phyloP scores from a whole-genome alignment of 2,797 vertebrate species.

The Intellagama lesueurii region DNA sequence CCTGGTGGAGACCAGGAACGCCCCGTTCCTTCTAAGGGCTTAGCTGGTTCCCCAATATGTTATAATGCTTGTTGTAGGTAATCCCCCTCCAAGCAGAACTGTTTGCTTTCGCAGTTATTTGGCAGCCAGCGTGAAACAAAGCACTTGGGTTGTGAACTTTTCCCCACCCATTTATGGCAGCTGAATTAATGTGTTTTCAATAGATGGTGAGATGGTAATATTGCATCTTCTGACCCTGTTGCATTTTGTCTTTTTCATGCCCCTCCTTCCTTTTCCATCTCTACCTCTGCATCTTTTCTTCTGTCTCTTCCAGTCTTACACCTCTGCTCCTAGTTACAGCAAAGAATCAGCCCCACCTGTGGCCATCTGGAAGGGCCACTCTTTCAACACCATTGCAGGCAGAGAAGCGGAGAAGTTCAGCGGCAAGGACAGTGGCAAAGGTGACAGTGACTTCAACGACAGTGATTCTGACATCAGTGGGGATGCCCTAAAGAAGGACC shows the following conservation, averaged over 20 bases:
- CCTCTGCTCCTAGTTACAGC: constrained; percentile 85
- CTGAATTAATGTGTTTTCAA: not conserved
- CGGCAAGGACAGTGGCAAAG: constrained; percentile 97
- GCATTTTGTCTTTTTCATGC: not conserved
- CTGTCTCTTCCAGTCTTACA: constrained; percentile 83
- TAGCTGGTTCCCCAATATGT: not conserved
- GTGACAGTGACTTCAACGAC: constrained; percentile 98
- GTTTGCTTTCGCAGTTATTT: not conserved
- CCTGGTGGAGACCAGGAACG: too few species aligned
- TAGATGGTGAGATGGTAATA: not conserved
- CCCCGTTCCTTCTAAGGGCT: not conserved
- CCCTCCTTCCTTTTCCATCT: not conserved
- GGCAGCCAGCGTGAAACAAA: not conserved
- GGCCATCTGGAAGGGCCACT: constrained; percentile 96
- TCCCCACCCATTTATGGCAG: not conserved
- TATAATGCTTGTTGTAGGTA: too few species aligned
- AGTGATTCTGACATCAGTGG: constrained; percentile 96
- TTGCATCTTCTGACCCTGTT: not conserved
- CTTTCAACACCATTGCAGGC: constrained; percentile 91
- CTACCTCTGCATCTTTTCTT: too few species aligned
- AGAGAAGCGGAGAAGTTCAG: constrained; percentile 94
- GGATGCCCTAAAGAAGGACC: constrained; percentile 92
- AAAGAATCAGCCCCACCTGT: constrained; percentile 88
- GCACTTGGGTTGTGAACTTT: not conserved
- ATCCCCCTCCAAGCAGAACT: too few species aligned